Evolutionary conservation across 2,113 vertebrate genomes (phyloP).

Genomic region (Gymnorhina tibicen): DNA sequence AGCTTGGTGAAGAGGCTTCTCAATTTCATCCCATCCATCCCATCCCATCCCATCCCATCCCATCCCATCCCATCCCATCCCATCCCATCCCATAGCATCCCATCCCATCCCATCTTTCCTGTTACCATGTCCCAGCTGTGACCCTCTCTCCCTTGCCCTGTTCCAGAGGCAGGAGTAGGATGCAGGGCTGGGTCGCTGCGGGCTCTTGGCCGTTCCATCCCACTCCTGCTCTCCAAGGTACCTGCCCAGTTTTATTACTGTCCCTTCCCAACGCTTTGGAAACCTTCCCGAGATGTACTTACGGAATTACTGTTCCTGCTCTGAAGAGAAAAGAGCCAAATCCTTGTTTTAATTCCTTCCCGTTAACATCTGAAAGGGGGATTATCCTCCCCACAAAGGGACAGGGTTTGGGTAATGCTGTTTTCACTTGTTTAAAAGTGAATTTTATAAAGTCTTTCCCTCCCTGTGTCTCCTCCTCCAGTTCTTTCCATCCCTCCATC

Average conservation of each 20-base stretch:
- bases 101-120: no score
- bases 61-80: not conserved
- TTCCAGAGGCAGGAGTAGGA: not conserved
- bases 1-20: not conserved
- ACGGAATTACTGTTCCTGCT: constrained; percentile 19
- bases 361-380: constrained; percentile 49
- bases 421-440: constrained; percentile 23
- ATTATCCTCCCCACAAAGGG: constrained; percentile 35
- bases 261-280: constrained; percentile 20
- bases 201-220: not conserved
- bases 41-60: not conserved
- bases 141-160: not conserved
- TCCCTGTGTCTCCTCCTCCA: not conserved
- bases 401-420: not conserved
- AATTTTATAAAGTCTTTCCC: not conserved
- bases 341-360: constrained; percentile 41
- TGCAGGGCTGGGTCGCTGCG: accelerated
- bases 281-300: constrained; percentile 53
- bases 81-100: no score
- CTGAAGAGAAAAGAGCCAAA: constrained; percentile 49
- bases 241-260: not conserved
- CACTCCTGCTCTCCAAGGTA: not conserved
- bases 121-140: not conserved
- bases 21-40: no score
- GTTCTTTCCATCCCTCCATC: not conserved